Conservation (phyloP, 2,113 vertebrate species). For the Vulpes vulpes region DNA sequence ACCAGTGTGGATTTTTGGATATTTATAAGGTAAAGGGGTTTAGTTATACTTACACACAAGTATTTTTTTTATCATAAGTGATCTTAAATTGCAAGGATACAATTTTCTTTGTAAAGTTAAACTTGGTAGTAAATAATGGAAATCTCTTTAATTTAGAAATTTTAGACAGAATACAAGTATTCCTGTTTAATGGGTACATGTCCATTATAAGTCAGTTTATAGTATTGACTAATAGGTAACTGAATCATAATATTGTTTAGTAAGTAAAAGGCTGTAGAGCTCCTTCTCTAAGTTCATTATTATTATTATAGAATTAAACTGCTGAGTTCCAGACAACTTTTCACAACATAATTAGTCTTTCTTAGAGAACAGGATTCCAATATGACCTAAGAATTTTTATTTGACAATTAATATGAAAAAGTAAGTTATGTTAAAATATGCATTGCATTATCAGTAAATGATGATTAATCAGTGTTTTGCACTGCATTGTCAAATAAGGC, state of each 20-base stretch:
- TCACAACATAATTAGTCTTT: constrained; percentile 9
- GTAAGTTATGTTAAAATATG: not conserved
- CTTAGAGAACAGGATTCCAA: not conserved
- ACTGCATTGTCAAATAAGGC: not conserved
- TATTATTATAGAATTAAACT: constrained; percentile 28
- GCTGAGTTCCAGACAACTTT: not conserved
- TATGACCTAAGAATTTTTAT: constrained; percentile 14
- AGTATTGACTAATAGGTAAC: not conserved
- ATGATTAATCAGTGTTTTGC: not conserved
- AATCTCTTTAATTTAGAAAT: not conserved
- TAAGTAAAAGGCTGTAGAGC: not conserved
- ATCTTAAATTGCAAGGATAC: not conserved
- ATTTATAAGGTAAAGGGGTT: constrained; percentile 96
- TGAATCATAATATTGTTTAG: not conserved
- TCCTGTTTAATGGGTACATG: constrained; percentile 27
- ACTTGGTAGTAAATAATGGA: not conserved
- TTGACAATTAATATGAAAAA: not conserved
- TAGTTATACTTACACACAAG: not conserved
- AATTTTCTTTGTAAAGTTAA: not conserved
- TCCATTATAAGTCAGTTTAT: not conserved
- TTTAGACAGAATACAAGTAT: not conserved
- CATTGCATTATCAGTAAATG: not conserved
- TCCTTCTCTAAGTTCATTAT: not conserved
- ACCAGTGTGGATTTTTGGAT: constrained; percentile 98
- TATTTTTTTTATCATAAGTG: not conserved